Base-by-base conservation (phyloP, 2,797 vertebrate species). In the Sciurus carolinensis region DNA sequence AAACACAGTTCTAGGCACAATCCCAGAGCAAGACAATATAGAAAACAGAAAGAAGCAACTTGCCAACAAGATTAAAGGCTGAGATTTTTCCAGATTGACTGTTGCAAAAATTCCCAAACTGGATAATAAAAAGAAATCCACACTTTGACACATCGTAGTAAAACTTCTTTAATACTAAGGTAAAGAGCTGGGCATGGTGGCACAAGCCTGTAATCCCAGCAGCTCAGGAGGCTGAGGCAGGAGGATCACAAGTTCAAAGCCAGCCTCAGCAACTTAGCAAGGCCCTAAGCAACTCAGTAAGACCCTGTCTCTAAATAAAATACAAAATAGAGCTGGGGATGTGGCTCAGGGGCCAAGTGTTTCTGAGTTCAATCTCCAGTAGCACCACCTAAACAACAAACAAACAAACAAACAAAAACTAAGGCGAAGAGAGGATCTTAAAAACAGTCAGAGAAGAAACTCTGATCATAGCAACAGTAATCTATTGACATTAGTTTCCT, bases 381-480 rank as follows among this genome's bases (percentile, higher is more conserved):
- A 47, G 39, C 39, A 47, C 44, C 44, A 7, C 44, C 44, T 9
- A 47, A 47, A 47, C 7, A 47, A 47, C 44, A 47, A 47, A 47
- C 44, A 47, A 47, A 44, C 5, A 44, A 44, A 47, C 9, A 47
- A 47, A 47, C 9, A 47, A 47, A 47, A 47, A 47, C 44, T 47
- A 94, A 75, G 88, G 73, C 85, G 92, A 92, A 91, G 52, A 91
- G 54, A 67, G 71, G 33, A 50, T 95, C 67, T 82, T 80, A 85
- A 94, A 95, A 85, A 33, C 14, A 33, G n/a, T 36, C 44, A 59
- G 79, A 94, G 62, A 91, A 54, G n/a, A 93, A 79, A 39, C 12
- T 44, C 1, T 0, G 47, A 87, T 76, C 36, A 33, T 0, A 75
- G 26, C 7, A 30, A 71, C 5, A 72, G 42, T 36, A 81, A 44